Percentiles rank a stretch among this genome's conserved stretches.
Conservation (phyloP, 2,888 invertebrate species). For the Leistus spinibarbis region DNA sequence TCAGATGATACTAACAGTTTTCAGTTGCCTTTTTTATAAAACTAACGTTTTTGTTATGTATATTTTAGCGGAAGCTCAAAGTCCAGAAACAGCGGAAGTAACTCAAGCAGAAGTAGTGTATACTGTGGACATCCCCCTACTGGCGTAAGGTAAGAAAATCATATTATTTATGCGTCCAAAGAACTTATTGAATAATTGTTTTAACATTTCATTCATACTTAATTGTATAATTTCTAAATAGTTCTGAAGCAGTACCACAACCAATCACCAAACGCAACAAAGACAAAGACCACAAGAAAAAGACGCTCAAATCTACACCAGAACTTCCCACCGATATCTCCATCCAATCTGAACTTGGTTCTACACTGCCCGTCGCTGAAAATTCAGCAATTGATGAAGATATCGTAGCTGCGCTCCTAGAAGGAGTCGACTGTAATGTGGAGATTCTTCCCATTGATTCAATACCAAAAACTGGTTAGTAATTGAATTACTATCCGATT, state of each 20-base stretch:
- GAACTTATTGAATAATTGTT: not conserved
- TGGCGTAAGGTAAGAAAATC: constrained; percentile 48
- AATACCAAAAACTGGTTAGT: constrained; percentile 28
- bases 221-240: constrained; percentile 43
- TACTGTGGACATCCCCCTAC: constrained; percentile 72
- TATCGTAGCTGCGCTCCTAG: not conserved
- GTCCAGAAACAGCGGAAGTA: constrained; percentile 77
- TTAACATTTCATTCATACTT: not conserved
- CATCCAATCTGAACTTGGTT: not conserved
- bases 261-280: constrained; percentile 62
- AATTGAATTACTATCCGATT: constrained; percentile 20
- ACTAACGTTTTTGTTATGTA: constrained; percentile 13
- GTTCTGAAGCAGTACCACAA: constrained; percentile 57
- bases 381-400: not conserved
- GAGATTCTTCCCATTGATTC: not conserved
- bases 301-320: constrained; percentile 57
- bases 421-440: not conserved
- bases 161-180: not conserved
- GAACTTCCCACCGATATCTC: not conserved
- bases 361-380: not conserved
- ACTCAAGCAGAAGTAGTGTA: constrained; percentile 80
- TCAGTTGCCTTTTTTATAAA: not conserved
- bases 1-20: not conserved
- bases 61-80: constrained; percentile 73
- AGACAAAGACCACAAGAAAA: constrained; percentile 68